phyloP scores from a whole-genome alignment of 2,888 invertebrate species.

The Patella pellucida region DNA sequence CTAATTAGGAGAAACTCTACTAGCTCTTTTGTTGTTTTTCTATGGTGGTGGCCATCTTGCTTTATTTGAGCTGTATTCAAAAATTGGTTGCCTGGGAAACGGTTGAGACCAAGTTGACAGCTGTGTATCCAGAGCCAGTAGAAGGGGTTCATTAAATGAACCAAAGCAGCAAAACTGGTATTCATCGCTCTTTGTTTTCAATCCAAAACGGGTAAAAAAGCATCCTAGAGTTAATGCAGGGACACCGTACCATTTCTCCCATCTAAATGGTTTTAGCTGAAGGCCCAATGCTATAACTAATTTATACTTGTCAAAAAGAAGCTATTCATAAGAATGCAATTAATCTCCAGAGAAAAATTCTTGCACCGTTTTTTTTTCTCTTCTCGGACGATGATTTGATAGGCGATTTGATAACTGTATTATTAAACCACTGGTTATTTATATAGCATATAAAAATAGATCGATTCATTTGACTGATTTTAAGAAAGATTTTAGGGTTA shows the following conservation, averaged over 20 bases:
- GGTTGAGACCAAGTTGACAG: conserved; percentile 21
- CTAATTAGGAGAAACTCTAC: conserved; percentile 5
- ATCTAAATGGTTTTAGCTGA: no score
- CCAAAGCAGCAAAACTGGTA: not conserved
- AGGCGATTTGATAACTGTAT: no score
- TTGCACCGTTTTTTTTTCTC: no score
- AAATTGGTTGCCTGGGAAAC: conserved; percentile 23
- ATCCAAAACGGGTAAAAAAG: conserved; percentile 19
- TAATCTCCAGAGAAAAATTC: no score
- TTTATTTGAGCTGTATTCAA: conserved; percentile 23
- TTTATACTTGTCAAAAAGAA: no score
- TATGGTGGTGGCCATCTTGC: conserved; percentile 22
- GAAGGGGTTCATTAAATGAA: conserved; percentile 24
- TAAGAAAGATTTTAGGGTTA: no score
- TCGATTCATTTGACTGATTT: no score
- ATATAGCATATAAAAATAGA: no score
- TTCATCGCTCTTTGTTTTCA: conserved; percentile 12
- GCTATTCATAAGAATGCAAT: no score
- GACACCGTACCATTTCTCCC: conserved; percentile 1
- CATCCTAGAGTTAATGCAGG: conserved; percentile 21
- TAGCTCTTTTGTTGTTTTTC: conserved; percentile 16
- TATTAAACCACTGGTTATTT: no score
- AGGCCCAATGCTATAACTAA: no score
- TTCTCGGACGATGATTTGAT: no score
- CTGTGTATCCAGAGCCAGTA: conserved; percentile 16